Conservation (phyloP, 53 echinoderm and acorn worm species). For the Antedon mediterranea region DNA sequence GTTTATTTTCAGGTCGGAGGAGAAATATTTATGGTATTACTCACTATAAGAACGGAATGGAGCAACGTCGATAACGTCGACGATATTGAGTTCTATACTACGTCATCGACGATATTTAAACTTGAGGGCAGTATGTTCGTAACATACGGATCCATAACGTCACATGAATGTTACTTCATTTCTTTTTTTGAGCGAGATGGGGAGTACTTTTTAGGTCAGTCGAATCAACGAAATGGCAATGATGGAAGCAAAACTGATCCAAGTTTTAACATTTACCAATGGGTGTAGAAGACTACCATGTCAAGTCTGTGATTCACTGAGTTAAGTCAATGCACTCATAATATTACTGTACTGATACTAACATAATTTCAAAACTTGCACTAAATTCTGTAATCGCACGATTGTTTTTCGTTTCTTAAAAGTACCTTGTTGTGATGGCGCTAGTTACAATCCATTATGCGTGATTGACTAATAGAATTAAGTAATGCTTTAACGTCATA, state of each 20-base stretch:
- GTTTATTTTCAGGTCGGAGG: neutral
- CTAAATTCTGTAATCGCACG: too few species aligned
- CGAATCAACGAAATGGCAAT: slow-evolving; percentile 8
- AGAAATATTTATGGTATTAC: neutral
- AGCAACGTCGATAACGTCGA: too few species aligned
- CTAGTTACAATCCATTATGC: too few species aligned
- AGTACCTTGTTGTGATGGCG: too few species aligned
- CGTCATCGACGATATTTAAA: neutral
- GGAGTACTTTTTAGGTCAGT: slow-evolving; percentile 43
- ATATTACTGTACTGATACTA: too few species aligned
- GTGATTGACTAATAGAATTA: too few species aligned
- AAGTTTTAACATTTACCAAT: slow-evolving; percentile 28
- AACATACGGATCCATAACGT: slow-evolving; percentile 1
- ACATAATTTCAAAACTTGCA: too few species aligned
- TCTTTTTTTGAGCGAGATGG: slow-evolving; percentile 45
- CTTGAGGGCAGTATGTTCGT: slow-evolving; percentile 50
- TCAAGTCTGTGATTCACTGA: too few species aligned
- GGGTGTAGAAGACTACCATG: too few species aligned
- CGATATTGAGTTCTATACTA: neutral
- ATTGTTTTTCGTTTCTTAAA: too few species aligned
- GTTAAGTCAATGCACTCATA: too few species aligned
- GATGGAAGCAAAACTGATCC: slow-evolving; percentile 7
- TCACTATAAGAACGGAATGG: neutral
- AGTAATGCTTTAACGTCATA: too few species aligned
- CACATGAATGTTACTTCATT: neutral